Evolutionary conservation across 2,113 vertebrate species (phyloP).

Genomic region (Gadus macrocephalus): DNA sequence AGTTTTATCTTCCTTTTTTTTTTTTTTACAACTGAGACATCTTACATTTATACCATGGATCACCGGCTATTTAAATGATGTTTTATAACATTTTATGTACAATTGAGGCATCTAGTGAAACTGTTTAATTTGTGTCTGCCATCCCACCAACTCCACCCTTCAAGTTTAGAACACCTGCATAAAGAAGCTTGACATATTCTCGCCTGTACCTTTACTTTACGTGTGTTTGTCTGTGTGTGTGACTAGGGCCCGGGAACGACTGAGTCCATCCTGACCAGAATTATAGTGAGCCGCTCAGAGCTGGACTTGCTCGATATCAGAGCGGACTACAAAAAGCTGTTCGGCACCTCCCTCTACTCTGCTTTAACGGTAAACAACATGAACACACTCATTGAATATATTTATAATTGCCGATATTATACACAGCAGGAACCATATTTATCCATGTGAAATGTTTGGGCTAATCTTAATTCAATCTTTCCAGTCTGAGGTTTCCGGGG

Average conservation of each 20-base stretch:
- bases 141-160: too few relatives aligned
- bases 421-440: too few relatives aligned
- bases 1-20: too few relatives aligned
- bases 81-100: too few relatives aligned
- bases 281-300: conserved; percentile 83
- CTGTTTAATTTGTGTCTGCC: too few relatives aligned
- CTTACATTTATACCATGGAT: too few relatives aligned
- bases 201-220: neutral
- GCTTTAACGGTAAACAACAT: conserved; percentile 72
- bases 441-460: too few relatives aligned
- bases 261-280: conserved; percentile 77
- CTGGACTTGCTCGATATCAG: conserved; percentile 83
- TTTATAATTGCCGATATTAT: too few relatives aligned
- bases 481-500: conserved; percentile 60
- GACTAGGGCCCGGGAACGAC: conserved; percentile 80
- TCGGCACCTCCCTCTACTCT: conserved; percentile 73
- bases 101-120: too few relatives aligned
- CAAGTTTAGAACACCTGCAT: neutral
- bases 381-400: neutral
- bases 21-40: too few relatives aligned
- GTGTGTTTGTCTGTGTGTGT: neutral
- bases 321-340: conserved; percentile 80
- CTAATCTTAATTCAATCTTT: neutral
- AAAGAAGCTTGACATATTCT: neutral
- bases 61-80: too few relatives aligned